Base-by-base conservation (phyloP, 2,888 invertebrate species). In the Ophion obscuratus region DNA sequence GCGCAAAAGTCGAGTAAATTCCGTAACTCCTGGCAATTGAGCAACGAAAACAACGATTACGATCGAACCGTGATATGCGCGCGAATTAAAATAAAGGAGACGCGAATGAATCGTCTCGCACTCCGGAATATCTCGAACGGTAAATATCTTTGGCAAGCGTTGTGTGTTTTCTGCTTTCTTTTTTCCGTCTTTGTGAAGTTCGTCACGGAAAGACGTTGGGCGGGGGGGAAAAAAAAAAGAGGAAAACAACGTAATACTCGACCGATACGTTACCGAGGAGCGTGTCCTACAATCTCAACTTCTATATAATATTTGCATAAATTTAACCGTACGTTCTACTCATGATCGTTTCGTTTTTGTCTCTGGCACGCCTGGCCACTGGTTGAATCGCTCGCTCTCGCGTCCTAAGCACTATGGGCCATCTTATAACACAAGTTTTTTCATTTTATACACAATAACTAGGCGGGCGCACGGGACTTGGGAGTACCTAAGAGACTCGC, bases 381-480 rank as follows among this genome's bases (percentile, higher is more conserved):
- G 57, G 81, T 47, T 36, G 14, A 81, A 83, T 79, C 82, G 64
- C 79, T 81, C 66, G 73, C 77, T 81, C 83, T 73, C 73, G 47
- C 83, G 71, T 81, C 79, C 87, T 89, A 91, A 89, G 90, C 90
- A 91, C 88, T 88, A 87, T 88, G 88, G 88, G 88, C 89, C 89
- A 87, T 88, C 87, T 89, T 90, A 90, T 89, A 83, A 83, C 83
- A 83, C 47, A 47, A 47, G 11, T 47, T 47, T 47, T 47, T 47
- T 47, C 47, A 85, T 17, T 81, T 89, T 89, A 87, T 91, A 90
- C 90, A 90, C 87, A 88, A 86, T 47, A 70, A 71, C 88, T 89
- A 89, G 81, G 84, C 79, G 61, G 40, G 74, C 17, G 70, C 80
- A 47, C 11, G 47, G 47, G 47, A 10, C 11, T 14, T 2, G 11